Evolutionary conservation across 2,888 invertebrate genomes (phyloP).

Genomic region (Geophilus truncorum): DNA sequence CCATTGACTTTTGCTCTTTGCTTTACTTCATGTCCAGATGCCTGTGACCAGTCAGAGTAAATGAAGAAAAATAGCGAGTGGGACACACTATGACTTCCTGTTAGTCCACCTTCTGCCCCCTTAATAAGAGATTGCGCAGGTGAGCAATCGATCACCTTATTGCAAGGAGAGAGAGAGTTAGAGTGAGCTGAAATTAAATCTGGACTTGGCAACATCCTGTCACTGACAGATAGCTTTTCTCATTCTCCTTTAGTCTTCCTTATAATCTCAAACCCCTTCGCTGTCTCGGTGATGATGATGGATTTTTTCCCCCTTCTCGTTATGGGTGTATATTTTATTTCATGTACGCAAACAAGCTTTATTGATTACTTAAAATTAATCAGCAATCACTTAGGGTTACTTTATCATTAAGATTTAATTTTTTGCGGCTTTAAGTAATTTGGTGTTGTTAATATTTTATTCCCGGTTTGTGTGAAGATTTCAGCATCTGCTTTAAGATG

Average conservation of each 20-base stretch:
- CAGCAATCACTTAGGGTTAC: too few relatives aligned
- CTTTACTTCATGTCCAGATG: not conserved
- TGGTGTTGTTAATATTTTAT: too few relatives aligned
- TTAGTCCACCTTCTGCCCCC: not conserved
- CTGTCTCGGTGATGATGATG: not conserved
- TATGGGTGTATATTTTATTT: not conserved
- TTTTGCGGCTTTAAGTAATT: too few relatives aligned
- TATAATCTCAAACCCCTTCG: not conserved
- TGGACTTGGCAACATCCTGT: not conserved
- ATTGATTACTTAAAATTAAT: too few relatives aligned
- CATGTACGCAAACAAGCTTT: not conserved
- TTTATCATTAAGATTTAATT: too few relatives aligned
- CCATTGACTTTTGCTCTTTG: not conserved
- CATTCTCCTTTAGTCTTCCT: not conserved
- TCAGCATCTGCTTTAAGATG: too few relatives aligned
- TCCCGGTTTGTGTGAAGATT: too few relatives aligned
- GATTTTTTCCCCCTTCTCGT: not conserved
- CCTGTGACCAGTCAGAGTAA: not conserved
- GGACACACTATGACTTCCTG: not conserved
- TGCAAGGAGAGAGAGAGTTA: not conserved
- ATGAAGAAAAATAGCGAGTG: not conserved
- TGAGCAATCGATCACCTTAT: not conserved
- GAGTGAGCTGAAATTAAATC: not conserved
- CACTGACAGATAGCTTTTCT: not conserved
- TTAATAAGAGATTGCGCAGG: not conserved